phyloP scores from a whole-genome alignment of 2,888 invertebrate genomes.

The Synanthedon myopaeformis region DNA sequence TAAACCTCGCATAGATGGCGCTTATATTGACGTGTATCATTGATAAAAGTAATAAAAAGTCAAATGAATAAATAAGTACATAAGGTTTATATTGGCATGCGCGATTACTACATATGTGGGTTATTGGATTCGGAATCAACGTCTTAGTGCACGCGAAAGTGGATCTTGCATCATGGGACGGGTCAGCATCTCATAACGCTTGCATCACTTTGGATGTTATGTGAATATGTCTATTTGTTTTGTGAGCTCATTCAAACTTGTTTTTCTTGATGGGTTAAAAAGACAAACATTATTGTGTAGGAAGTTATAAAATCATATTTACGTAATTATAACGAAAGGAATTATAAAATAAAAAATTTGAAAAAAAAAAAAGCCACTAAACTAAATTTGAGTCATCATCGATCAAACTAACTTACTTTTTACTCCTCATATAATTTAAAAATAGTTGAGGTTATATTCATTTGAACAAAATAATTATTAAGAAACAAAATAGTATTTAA shows the following conservation, averaged over 20 bases:
- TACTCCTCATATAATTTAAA: no score
- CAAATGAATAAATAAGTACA: slow-evolving; percentile 2
- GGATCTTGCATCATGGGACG: slow-evolving; percentile 51
- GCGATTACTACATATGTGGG: slow-evolving; percentile 34
- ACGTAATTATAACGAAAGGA: no score
- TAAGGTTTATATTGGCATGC: slow-evolving; percentile 28
- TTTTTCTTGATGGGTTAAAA: background rate
- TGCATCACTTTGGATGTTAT: slow-evolving; percentile 20
- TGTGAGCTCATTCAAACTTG: background rate
- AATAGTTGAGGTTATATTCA: no score
- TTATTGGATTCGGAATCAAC: slow-evolving; percentile 47
- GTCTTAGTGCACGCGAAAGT: slow-evolving; percentile 51
- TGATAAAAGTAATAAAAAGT: slow-evolving; percentile 12
- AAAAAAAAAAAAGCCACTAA: no score
- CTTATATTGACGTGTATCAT: slow-evolving; percentile 4
- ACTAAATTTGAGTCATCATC: no score
- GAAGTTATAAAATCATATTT: no score
- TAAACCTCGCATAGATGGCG: slow-evolving; percentile 22
- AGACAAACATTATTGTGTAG: no score
- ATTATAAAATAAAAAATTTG: no score
- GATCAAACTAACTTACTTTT: no score
- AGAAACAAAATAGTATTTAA: no score
- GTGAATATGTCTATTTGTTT: slow-evolving; percentile 1
- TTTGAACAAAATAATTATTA: no score
- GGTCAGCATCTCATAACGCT: slow-evolving; percentile 47